These are phyloP conservation scores for Meandrusa payeni DNA, from an alignment of 2,888 invertebrate genomes.

Conservation along the genomic window DNA sequence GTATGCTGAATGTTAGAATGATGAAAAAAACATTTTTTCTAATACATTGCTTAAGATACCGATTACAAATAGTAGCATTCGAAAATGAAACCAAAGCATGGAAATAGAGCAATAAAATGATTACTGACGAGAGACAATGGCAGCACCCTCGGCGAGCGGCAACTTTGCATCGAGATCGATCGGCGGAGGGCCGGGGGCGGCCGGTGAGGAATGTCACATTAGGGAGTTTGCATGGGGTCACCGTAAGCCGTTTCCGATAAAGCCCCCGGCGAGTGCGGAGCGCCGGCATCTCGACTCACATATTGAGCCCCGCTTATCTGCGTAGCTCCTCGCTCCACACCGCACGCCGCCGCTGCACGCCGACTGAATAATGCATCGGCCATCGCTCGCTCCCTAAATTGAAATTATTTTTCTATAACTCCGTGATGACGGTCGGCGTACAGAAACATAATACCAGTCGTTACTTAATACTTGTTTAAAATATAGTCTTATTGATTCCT, in stretches of 20 bases:
- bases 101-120: slow-evolving; percentile 60
- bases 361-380: slow-evolving; percentile 68
- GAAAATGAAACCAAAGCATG: no score
- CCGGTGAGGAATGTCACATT: slow-evolving; percentile 70
- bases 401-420: slow-evolving; percentile 63
- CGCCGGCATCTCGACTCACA: slow-evolving; percentile 55
- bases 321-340: no score
- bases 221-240: slow-evolving; percentile 77
- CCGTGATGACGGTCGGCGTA: slow-evolving; percentile 21
- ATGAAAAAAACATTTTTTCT: no score
- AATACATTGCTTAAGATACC: no score
- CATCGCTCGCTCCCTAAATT: slow-evolving; percentile 57
- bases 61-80: no score
- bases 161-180: slow-evolving; percentile 79
- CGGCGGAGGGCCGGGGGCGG: slow-evolving; percentile 52
- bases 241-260: slow-evolving; percentile 81
- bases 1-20: no score
- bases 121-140: slow-evolving; percentile 63
- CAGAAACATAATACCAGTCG: no score
- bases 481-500: no score
- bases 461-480: no score
- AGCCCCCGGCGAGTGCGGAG: slow-evolving; percentile 51
- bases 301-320: slow-evolving; percentile 61
- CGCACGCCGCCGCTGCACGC: slow-evolving; percentile 65
- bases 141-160: slow-evolving; percentile 53